Conservation (phyloP, 2,888 invertebrate genomes). For the Sinodicranocentrus sp. region DNA sequence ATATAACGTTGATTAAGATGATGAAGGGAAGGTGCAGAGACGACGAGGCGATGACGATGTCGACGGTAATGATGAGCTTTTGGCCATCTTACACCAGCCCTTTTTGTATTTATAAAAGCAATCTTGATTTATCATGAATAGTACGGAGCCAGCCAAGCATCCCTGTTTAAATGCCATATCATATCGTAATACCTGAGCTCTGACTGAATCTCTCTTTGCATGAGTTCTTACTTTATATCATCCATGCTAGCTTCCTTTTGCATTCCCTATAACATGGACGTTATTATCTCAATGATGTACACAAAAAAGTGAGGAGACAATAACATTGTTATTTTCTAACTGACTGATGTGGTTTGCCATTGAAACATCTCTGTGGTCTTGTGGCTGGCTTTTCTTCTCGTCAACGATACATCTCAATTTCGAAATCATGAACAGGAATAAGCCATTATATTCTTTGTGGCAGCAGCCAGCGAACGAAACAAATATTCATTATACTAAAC, state of each 20-base stretch:
- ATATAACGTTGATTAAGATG: slow-evolving; percentile 38
- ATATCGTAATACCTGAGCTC: neutral
- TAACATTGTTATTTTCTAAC: slow-evolving; percentile 45
- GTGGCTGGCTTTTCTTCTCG: slow-evolving; percentile 25
- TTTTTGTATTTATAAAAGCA: slow-evolving; percentile 3
- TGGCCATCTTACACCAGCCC: slow-evolving; percentile 8
- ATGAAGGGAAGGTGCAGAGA: slow-evolving; percentile 20
- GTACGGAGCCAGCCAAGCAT: slow-evolving; percentile 42
- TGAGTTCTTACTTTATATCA: slow-evolving; percentile 6
- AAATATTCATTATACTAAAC: slow-evolving; percentile 19
- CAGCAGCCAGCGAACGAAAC: neutral
- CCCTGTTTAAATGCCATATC: neutral
- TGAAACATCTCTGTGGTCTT: slow-evolving; percentile 43
- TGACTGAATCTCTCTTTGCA: neutral
- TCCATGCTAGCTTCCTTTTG: neutral
- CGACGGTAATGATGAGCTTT: slow-evolving; percentile 29
- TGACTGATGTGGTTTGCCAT: slow-evolving; percentile 31
- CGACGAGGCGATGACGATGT: slow-evolving; percentile 13
- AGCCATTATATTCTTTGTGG: neutral
- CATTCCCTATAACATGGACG: neutral
- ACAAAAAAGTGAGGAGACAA: slow-evolving; percentile 33
- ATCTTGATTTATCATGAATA: slow-evolving; percentile 30
- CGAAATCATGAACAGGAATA: slow-evolving; percentile 20
- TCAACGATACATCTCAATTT: slow-evolving; percentile 47
- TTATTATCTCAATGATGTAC: slow-evolving; percentile 15